Evolutionary conservation across 2,888 invertebrate genomes (phyloP).

Genomic region (Trisateles emortualis): DNA sequence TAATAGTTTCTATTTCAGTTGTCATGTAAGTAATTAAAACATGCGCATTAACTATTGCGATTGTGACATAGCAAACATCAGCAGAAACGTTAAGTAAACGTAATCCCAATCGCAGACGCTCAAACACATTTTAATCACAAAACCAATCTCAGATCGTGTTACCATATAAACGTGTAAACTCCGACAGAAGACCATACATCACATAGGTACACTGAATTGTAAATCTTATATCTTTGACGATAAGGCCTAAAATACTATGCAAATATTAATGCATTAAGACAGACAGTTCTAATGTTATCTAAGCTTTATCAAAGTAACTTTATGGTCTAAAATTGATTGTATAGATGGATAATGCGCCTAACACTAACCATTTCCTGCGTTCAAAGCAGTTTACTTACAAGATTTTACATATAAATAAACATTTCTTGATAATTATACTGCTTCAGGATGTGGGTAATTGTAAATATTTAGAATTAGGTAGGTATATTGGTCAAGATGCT

Average conservation of each 20-base stretch:
- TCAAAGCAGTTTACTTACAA: slow-evolving; percentile 42
- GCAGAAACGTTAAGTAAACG: slow-evolving; percentile 2
- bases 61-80: slow-evolving; percentile 1
- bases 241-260: neutral
- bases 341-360: neutral
- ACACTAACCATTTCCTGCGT: slow-evolving; percentile 45
- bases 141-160: slow-evolving; percentile 55
- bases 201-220: neutral
- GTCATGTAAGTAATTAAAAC: too few species aligned
- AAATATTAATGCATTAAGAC: neutral
- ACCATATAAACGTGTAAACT: slow-evolving; percentile 34
- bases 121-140: slow-evolving; percentile 53
- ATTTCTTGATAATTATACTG: slow-evolving; percentile 20
- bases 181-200: neutral
- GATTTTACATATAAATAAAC: slow-evolving; percentile 32
- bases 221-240: neutral
- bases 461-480: slow-evolving; percentile 7
- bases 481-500: neutral
- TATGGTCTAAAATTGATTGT: slow-evolving; percentile 12
- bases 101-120: slow-evolving; percentile 30
- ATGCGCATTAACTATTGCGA: too few species aligned
- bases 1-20: too few species aligned
- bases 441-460: slow-evolving; percentile 6
- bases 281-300: neutral
- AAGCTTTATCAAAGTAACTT: fast-evolving